These are phyloP conservation scores for Silurus lanzhouensis DNA, from an alignment of 2,797 vertebrate genomes.

Conservation along the genomic window DNA sequence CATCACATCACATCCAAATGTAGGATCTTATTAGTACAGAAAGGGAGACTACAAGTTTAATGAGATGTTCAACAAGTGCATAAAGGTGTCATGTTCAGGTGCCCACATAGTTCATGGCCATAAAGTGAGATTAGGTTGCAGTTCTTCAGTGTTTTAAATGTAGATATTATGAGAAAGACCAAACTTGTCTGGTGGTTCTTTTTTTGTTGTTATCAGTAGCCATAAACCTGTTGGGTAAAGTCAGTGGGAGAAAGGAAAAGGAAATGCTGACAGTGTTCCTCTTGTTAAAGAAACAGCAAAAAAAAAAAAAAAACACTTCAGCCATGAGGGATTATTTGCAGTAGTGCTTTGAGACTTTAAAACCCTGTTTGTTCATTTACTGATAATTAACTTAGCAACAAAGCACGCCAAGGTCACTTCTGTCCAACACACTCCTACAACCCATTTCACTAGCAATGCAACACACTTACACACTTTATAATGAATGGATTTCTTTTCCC, in stretches of 20 bases:
- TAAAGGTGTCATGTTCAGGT: not conserved
- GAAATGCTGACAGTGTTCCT: slow-evolving; percentile 57
- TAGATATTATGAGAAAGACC: not conserved
- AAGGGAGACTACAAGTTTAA: not conserved
- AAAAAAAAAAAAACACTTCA: not conserved
- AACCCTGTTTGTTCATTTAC: slow-evolving; percentile 41
- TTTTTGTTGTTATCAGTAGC: not conserved
- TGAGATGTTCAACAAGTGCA: not conserved
- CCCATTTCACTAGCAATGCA: not conserved
- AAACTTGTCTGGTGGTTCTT: not conserved
- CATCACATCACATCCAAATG: not conserved
- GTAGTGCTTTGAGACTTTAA: slow-evolving; percentile 22
- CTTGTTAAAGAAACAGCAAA: not conserved
- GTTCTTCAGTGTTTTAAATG: not conserved
- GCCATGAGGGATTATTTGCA: slow-evolving; percentile 1
- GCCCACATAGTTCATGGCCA: too few species aligned
- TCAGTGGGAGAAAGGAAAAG: slow-evolving; percentile 44
- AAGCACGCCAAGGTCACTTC: slow-evolving; percentile 32
- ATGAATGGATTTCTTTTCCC: not conserved
- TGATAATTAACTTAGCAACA: slow-evolving; percentile 54
- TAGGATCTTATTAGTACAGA: not conserved
- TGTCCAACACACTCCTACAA: not conserved
- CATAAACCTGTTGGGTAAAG: not conserved
- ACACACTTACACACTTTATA: not conserved
- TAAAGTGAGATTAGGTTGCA: not conserved